Conservation (phyloP, 2,888 invertebrate genomes). For the Seira sanloemensis region DNA sequence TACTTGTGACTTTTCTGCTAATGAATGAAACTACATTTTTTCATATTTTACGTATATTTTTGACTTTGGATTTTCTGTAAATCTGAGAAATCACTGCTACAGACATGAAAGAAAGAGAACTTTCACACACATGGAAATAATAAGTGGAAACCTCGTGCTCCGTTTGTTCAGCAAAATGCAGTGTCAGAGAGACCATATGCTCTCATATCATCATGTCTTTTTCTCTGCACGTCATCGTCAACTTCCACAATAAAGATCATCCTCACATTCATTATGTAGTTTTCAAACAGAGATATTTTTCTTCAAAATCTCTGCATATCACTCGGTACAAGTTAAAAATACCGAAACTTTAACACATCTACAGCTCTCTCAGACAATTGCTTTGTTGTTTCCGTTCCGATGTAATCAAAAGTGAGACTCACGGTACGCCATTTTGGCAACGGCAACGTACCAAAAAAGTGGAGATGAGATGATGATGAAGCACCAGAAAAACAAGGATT, state of each 20-base stretch:
- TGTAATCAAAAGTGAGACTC: slow-evolving; percentile 4
- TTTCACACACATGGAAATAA: slow-evolving; percentile 54
- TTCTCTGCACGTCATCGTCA: not conserved
- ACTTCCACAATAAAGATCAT: not conserved
- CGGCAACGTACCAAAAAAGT: not conserved
- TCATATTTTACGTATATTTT: not conserved
- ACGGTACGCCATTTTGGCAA: not conserved
- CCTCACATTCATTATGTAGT: not conserved
- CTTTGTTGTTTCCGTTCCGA: slow-evolving; percentile 4
- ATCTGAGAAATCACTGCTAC: slow-evolving; percentile 26
- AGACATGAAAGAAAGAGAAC: not conserved
- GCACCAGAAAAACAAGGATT: slow-evolving; percentile 5
- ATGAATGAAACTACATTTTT: not conserved
- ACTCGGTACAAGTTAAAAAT: slow-evolving; percentile 45
- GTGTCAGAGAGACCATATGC: slow-evolving; percentile 50
- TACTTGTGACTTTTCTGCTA: no score
- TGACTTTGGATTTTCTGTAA: slow-evolving; percentile 2
- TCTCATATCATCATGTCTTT: slow-evolving; percentile 8
- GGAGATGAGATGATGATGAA: not conserved
- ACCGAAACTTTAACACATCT: slow-evolving; percentile 51
- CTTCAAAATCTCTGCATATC: no score
- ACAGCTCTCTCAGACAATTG: slow-evolving; percentile 1
- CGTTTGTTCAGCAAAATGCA: slow-evolving; percentile 2
- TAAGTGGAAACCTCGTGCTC: slow-evolving; percentile 37
- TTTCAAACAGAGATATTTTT: not conserved